Evolutionary conservation across 2,888 invertebrate genomes (phyloP).

Genomic region (Pharmacophagus antenor): DNA sequence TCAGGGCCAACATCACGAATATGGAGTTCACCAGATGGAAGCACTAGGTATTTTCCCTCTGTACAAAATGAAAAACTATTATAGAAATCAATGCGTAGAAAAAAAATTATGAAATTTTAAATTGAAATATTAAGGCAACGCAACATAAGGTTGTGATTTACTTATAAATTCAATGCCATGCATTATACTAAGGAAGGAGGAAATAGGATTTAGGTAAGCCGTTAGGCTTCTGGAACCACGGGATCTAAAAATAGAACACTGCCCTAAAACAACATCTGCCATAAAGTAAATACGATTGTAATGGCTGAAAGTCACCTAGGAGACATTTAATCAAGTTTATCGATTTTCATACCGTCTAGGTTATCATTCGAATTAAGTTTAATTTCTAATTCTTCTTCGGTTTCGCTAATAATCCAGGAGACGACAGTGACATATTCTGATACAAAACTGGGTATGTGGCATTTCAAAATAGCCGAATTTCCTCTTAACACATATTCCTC

Average conservation of each 20-base stretch:
- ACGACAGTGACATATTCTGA: conserved; percentile 93
- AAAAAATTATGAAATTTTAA: neutral
- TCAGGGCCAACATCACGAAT: conserved; percentile 97
- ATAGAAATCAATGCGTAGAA: conserved; percentile 24
- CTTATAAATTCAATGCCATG: conserved; percentile 71
- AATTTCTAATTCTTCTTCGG: conserved; percentile 72
- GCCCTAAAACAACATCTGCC: conserved; percentile 44
- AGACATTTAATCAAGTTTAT: conserved; percentile 29
- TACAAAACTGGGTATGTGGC: conserved; percentile 96
- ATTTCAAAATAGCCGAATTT: conserved; percentile 94
- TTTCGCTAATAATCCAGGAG: conserved; percentile 92
- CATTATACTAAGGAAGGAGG: conserved; percentile 81
- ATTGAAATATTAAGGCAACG: conserved; percentile 37
- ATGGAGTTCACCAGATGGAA: conserved; percentile 96
- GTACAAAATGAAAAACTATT: conserved; percentile 42
- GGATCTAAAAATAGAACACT: conserved; percentile 55
- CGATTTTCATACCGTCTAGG: conserved; percentile 57
- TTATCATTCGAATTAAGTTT: conserved; percentile 63
- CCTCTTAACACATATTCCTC: conserved; percentile 95
- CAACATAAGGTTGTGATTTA: conserved; percentile 70
- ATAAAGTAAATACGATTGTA: neutral
- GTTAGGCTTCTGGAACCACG: conserved; percentile 80
- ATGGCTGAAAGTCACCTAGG: conserved; percentile 25
- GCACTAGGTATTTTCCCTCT: conserved; percentile 97
- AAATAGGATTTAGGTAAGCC: conserved; percentile 77